A percentile compares a stretch with the other conserved stretches of the same genome.
These are phyloP conservation scores for Prionailurus bengalensis DNA, from an alignment of 2,113 vertebrate genomes.

Conservation along the genomic window DNA sequence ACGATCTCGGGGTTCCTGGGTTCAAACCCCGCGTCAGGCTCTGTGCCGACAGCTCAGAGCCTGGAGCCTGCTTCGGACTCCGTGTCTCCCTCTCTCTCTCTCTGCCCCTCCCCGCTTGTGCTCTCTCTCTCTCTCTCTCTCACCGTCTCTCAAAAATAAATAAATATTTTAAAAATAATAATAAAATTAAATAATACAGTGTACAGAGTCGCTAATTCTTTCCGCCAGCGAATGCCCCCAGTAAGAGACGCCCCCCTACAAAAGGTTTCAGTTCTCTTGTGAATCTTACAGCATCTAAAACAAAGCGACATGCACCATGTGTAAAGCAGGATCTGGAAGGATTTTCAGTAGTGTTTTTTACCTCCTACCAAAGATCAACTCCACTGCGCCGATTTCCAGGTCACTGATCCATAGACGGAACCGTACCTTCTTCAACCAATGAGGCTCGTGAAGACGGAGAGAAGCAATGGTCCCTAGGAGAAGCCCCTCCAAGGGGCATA, in stretches of 20 bases:
- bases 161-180: too few relatives aligned
- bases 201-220: background rate
- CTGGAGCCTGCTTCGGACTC: too few relatives aligned
- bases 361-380: constrained; percentile 33
- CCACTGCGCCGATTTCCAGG: constrained; percentile 1
- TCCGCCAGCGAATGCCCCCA: background rate
- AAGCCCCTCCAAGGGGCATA: background rate
- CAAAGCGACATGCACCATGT: background rate
- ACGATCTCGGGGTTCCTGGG: too few relatives aligned
- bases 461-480: background rate
- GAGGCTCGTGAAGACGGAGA: background rate
- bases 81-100: too few relatives aligned
- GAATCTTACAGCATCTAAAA: background rate
- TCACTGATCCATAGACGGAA: background rate
- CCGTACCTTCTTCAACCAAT: background rate
- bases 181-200: too few relatives aligned
- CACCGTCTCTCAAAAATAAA: too few relatives aligned
- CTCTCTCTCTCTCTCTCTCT: too few relatives aligned
- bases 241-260: background rate
- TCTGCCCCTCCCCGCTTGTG: too few relatives aligned
- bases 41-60: too few relatives aligned
- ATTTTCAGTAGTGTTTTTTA: background rate
- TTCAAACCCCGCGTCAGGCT: too few relatives aligned
- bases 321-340: constrained; percentile 14
- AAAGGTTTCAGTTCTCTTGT: constrained; percentile 15